Evolutionary conservation across 1,140 invertebrate genomes (phyloP), one percentile per base, ranked within the genome.

Genomic region (Gryon sp.): DNA sequence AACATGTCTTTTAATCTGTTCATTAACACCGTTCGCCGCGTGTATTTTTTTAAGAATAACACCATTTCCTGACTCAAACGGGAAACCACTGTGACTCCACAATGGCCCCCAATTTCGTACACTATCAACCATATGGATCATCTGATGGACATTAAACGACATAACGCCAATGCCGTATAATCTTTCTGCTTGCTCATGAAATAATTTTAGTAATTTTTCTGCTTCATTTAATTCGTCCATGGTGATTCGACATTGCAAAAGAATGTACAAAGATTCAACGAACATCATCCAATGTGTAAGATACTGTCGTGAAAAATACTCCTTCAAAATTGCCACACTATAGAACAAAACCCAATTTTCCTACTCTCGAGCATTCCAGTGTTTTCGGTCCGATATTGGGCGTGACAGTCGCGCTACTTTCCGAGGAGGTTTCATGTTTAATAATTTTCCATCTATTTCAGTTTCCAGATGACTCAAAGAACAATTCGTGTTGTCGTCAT

Each of bases 51-150:
- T n/a, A n/a, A n/a, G n/a, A 19, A 75, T 16, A 52, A 32, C 24
- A 16, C 62, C 53, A 48, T 68, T 75, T n/a, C 34, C 55, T 14
- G 30, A 46, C 62, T 75, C 72, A 48, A 75, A 75, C 2, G 43
- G 16, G 20, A 36, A 75, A 6, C 53, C n/a, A n/a, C n/a, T n/a
- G n/a, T n/a, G n/a, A n/a, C n/a, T n/a, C n/a, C n/a, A n/a, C n/a
- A n/a, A n/a, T 46, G 50, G 59, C 11, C 59, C 59, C 41, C 48
- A 59, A 6, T 73, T 32, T 28, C 19, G 8, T 8, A 68, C 72
- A 40, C 53, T 68, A 26, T 52, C 41, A 18, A 20, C 11, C n/a
- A 75, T 15, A 41, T 75, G 72, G 24, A 43, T 12, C 1, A 60
- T 12, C 40, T 60, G 57, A 18, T 75, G 72, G 1, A 75, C 28